phyloP scores from a whole-genome alignment of 2,888 invertebrate species.

The Oscheius sp. region DNA sequence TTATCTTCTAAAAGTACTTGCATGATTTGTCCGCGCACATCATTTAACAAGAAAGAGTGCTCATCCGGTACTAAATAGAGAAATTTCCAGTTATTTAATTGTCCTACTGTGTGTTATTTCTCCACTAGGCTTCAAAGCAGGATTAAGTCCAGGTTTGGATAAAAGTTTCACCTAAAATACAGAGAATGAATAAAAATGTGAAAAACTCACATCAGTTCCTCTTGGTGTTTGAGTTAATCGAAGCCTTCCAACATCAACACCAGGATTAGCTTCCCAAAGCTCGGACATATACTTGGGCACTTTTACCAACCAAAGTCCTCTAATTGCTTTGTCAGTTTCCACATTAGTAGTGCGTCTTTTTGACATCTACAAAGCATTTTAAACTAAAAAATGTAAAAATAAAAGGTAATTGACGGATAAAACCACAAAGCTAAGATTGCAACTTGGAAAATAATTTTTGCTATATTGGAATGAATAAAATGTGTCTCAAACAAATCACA shows the following conservation, averaged over 20 bases:
- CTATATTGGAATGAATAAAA: not conserved
- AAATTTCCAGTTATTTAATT: not conserved
- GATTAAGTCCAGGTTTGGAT: not conserved
- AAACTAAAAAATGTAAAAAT: not conserved
- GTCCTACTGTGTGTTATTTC: not conserved
- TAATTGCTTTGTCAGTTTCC: constrained; percentile 56
- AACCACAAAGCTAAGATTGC: not conserved
- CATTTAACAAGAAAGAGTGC: constrained; percentile 23
- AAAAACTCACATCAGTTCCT: constrained; percentile 2
- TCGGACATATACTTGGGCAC: constrained; percentile 35
- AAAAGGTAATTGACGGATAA: not conserved
- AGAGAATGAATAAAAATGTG: not conserved
- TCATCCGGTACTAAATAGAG: constrained; percentile 14
- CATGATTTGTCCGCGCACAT: constrained; percentile 53
- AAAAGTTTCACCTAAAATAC: constrained; percentile 15
- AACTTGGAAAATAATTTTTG: not conserved
- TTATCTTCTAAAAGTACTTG: constrained; percentile 66
- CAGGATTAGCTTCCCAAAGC: constrained; percentile 31
- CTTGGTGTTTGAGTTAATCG: not conserved
- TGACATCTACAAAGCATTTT: not conserved
- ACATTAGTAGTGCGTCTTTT: constrained; percentile 37
- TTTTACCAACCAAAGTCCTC: constrained; percentile 65
- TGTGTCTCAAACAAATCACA: too few species aligned
- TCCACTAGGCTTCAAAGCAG: not conserved
- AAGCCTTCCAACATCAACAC: constrained; percentile 29